Percentiles rank a stretch among this genome's conserved stretches.
Conservation (phyloP, 2,888 invertebrate species). For the Arctia plantaginis region DNA sequence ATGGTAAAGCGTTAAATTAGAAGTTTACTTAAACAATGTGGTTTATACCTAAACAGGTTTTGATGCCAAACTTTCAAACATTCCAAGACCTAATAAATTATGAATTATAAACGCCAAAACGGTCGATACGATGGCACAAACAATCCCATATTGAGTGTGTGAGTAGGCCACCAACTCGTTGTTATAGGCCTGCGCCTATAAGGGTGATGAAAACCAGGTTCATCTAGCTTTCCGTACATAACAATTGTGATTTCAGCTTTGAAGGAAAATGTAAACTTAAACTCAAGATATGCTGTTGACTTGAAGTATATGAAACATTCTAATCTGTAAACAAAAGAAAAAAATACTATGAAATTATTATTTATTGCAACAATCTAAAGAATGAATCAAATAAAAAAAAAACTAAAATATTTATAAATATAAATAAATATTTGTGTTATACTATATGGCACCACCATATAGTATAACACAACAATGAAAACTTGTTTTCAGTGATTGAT, state of each 20-base stretch:
- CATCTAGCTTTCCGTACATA: slow-evolving; percentile 54
- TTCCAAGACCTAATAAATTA: no score
- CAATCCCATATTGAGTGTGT: neutral
- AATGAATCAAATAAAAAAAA: neutral
- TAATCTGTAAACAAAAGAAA: slow-evolving; percentile 51
- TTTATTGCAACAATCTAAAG: neutral
- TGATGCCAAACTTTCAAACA: no score
- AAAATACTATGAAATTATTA: neutral
- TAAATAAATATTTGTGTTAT: no score
- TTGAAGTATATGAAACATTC: slow-evolving; percentile 72
- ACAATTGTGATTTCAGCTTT: slow-evolving; percentile 59
- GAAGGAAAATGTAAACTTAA: slow-evolving; percentile 69
- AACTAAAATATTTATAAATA: no score
- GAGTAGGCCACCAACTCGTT: slow-evolving; percentile 6
- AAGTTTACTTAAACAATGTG: no score
- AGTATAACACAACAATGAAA: no score
- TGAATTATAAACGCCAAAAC: neutral
- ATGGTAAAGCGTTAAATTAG: no score
- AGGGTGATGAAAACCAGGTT: neutral
- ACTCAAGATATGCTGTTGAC: slow-evolving; percentile 65
- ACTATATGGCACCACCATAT: no score
- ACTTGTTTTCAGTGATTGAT: no score
- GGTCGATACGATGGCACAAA: neutral
- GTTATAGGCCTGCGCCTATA: neutral
- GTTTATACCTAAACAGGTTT: no score